These are phyloP conservation scores for Neoniphon sammara DNA, from an alignment of 2,797 vertebrate genomes.

Conservation along the genomic window DNA sequence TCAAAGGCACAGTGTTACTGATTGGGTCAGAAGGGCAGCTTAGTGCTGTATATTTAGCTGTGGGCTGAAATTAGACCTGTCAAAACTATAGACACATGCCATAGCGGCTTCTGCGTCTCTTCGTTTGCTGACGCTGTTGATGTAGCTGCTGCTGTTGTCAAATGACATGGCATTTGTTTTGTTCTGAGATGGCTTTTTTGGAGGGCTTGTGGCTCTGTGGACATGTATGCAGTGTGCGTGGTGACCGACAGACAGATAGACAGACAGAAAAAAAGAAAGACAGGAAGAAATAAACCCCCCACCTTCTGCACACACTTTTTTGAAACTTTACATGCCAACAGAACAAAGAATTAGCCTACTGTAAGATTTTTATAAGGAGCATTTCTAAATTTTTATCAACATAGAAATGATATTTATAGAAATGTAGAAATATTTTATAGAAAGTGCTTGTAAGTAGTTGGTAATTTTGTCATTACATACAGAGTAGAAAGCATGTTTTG, in stretches of 20 bases:
- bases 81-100: constrained; percentile 62
- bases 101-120: constrained; percentile 32
- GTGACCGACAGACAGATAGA: neutral
- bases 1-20: constrained; percentile 68
- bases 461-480: no score
- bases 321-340: no score
- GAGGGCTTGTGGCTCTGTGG: neutral
- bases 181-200: constrained; percentile 20
- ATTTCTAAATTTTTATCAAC: no score
- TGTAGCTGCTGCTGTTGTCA: constrained; percentile 41
- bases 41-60: constrained; percentile 71
- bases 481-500: no score
- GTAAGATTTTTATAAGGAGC: no score
- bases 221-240: neutral
- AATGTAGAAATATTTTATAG: no score
- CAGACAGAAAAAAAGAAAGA: neutral
- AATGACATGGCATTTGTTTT: constrained; percentile 42
- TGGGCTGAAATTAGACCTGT: constrained; percentile 74
- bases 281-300: no score
- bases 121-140: constrained; percentile 43
- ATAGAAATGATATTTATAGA: no score
- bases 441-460: no score
- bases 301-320: no score
- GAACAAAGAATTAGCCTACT: no score
- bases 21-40: constrained; percentile 68